phyloP scores from a whole-genome alignment of 2,113 vertebrate species.

The Chelonoidis abingdonii region DNA sequence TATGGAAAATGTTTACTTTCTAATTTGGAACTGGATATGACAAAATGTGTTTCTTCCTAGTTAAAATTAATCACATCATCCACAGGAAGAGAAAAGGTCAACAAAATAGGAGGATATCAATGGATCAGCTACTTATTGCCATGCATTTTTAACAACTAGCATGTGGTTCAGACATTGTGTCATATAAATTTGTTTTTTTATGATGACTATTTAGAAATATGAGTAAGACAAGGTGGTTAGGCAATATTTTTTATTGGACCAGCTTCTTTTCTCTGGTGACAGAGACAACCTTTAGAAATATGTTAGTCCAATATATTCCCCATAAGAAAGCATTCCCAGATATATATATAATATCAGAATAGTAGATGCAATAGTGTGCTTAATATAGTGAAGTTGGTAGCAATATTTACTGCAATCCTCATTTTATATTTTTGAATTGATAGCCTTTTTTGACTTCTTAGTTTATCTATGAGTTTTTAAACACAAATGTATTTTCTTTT shows the following conservation, averaged over 20 bases:
- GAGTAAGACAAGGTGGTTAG: not conserved
- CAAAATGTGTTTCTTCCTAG: not conserved
- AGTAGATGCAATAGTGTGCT: not conserved
- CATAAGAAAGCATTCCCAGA: not conserved
- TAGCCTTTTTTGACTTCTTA: not conserved
- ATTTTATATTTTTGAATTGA: not conserved
- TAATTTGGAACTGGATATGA: not conserved
- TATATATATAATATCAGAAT: not conserved
- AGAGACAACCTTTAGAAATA: not conserved
- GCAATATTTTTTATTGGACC: not conserved
- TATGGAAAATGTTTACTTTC: not conserved
- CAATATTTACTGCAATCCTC: not conserved
- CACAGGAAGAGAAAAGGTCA: not conserved
- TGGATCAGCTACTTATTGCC: not conserved
- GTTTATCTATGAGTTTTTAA: not conserved
- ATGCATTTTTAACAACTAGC: not conserved
- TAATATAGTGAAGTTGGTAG: not conserved
- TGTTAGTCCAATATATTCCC: not conserved
- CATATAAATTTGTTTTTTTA: not conserved
- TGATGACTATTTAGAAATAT: not conserved
- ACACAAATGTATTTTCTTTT: not conserved
- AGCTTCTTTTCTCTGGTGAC: not conserved
- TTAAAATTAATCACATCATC: not conserved
- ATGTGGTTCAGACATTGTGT: not conserved
- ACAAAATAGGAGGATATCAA: not conserved